These are phyloP conservation scores for Polydrusus tereticollis DNA, from an alignment of 2,888 invertebrate genomes.

Conservation along the genomic window DNA sequence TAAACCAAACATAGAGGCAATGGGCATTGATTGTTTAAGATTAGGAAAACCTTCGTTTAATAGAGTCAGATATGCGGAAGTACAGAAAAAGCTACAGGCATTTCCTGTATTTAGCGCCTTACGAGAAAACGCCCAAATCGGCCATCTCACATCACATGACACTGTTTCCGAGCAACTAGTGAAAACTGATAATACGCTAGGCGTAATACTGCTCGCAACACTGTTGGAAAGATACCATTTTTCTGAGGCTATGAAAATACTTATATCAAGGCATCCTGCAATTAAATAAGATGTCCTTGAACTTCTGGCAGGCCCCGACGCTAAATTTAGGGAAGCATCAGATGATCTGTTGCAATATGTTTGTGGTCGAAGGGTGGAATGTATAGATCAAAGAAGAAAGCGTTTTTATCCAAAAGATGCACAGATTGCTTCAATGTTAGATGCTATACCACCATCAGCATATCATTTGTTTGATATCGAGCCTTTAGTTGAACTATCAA, in stretches of 20 bases:
- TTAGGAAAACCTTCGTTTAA: slow-evolving; percentile 36
- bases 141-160: not conserved
- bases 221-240: slow-evolving; percentile 37
- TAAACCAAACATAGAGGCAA: slow-evolving; percentile 31
- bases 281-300: not conserved
- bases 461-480: slow-evolving; percentile 31
- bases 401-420: slow-evolving; percentile 24
- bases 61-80: slow-evolving; percentile 41
- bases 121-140: slow-evolving; percentile 6
- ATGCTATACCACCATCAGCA: slow-evolving; percentile 28
- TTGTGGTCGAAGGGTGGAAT: slow-evolving; percentile 37
- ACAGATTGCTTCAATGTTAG: slow-evolving; percentile 8
- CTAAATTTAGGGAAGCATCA: slow-evolving; percentile 36
- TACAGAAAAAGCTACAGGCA: slow-evolving; percentile 42
- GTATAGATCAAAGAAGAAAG: slow-evolving; percentile 41
- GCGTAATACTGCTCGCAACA: slow-evolving; percentile 21
- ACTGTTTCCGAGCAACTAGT: not conserved
- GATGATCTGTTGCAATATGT: slow-evolving; percentile 46
- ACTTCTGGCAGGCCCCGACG: not conserved
- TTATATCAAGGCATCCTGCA: slow-evolving; percentile 16
- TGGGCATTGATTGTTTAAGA: slow-evolving; percentile 34
- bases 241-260: slow-evolving; percentile 18
- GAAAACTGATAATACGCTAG: slow-evolving; percentile 28
- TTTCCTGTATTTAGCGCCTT: slow-evolving; percentile 46
- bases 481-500: slow-evolving; percentile 7